Conservation (phyloP, 2,797 vertebrate species). For the Phaenicophaeus curvirostris region DNA sequence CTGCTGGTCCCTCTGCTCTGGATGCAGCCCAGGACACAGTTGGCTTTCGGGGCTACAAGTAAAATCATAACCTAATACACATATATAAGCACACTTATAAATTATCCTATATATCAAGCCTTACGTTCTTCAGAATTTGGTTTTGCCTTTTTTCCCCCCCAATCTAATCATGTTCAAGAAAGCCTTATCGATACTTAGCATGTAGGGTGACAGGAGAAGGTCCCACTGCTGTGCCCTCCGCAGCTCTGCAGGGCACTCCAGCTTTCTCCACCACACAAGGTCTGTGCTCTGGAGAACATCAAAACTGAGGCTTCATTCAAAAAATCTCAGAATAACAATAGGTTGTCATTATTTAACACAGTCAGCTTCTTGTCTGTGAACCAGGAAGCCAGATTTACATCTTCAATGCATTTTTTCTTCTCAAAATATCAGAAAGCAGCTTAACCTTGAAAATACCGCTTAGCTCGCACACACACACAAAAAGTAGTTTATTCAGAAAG, state of each 20-base stretch:
- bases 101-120: not conserved
- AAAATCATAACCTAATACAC: too few species aligned
- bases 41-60: too few species aligned
- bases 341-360: not conserved
- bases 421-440: constrained; percentile 57
- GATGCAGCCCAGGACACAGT: too few species aligned
- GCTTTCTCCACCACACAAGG: not conserved
- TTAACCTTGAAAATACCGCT: constrained; percentile 73
- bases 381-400: not conserved
- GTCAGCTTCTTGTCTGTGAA: not conserved
- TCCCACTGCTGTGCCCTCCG: not conserved
- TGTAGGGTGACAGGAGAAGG: not conserved
- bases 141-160: not conserved
- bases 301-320: not conserved
- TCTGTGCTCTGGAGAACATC: not conserved
- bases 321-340: not conserved
- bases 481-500: constrained; percentile 59
- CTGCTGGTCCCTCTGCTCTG: too few species aligned
- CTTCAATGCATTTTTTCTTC: not conserved
- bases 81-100: not conserved
- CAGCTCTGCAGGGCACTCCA: not conserved
- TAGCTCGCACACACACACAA: constrained; percentile 13
- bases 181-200: not conserved
- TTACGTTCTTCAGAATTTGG: not conserved
- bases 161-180: not conserved